These are phyloP conservation scores for Manis pentadactyla DNA, from an alignment of 2,797 vertebrate genomes.

Conservation along the genomic window DNA sequence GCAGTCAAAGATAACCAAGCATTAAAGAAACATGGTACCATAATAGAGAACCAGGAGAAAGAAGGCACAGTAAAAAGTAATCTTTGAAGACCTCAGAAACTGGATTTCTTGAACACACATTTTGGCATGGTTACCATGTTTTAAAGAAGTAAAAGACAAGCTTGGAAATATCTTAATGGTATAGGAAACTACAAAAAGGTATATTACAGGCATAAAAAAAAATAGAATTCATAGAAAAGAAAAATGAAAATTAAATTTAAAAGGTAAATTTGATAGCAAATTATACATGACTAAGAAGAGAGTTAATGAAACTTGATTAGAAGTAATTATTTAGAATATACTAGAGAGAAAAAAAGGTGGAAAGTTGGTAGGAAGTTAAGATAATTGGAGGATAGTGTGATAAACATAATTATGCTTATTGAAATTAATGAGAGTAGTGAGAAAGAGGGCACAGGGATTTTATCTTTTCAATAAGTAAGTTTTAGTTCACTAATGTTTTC, in stretches of 20 bases:
- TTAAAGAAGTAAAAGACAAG: conserved; percentile 34
- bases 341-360: not conserved
- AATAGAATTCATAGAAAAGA: conserved; percentile 18
- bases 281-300: not conserved
- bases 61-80: not conserved
- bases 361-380: not conserved
- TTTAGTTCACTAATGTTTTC: not conserved
- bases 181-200: not conserved
- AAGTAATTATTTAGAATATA: not conserved
- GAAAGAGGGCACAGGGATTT: not conserved
- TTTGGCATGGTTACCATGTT: not conserved
- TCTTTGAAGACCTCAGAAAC: not conserved
- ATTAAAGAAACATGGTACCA: not conserved
- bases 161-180: not conserved
- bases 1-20: not conserved
- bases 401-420: not conserved
- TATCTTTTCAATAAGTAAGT: not conserved
- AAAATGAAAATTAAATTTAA: conserved; percentile 34
- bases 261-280: not conserved
- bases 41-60: not conserved
- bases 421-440: not conserved
- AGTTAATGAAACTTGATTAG: not conserved
- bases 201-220: not conserved
- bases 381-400: not conserved
- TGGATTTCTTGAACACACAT: not conserved